Base-by-base conservation (phyloP, 2,113 vertebrate species). In the Gopherus evgoodei region DNA sequence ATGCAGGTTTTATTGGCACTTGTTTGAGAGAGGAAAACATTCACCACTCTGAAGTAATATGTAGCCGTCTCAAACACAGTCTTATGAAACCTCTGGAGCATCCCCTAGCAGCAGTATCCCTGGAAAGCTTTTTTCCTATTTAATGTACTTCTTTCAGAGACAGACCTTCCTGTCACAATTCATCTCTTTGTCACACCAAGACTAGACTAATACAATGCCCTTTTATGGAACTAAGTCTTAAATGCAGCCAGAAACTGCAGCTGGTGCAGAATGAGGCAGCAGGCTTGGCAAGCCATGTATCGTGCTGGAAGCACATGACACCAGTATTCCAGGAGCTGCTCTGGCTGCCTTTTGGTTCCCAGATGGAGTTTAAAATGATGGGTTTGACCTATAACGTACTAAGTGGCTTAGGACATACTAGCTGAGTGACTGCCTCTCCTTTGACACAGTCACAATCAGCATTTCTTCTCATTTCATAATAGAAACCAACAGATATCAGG, bases 41-140 rank as follows among this genome's bases (percentile, higher is more conserved):
- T 56, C 0, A 2, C 72, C n/a, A 62, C 54, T 69, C 13, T 1
- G 21, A 24, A 88, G 49, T 13, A 44, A 0, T 0, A 81, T n/a
- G 31, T 13, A 81, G 84, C 31, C 11, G 0, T 5, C 11, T 27
- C 0, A 0, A 87, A 9, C 50, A 25, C 42, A 38, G 19, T 21
- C 9, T 38, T 72, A 72, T 10, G 8, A 72, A 72, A 38, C 24
- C 42, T 27, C 42, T 44, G 13, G 42, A 78, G 24, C 12, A 78
- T 78, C 75, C 6, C 75, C 44, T 47, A 78, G 6, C 38, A 72
- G 42, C 22, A 78, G 42, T 47, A 47, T 29, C 25, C 27, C 27
- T 7, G 13, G 42, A 78, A 78, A 47, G 25, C 42, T 78, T 27
- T 76, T 44, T 29, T 47, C 42, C 24, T 25, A 44, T 25, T 11